Conservation (phyloP, 2,113 vertebrate species). For the Oceanodroma tethys region DNA sequence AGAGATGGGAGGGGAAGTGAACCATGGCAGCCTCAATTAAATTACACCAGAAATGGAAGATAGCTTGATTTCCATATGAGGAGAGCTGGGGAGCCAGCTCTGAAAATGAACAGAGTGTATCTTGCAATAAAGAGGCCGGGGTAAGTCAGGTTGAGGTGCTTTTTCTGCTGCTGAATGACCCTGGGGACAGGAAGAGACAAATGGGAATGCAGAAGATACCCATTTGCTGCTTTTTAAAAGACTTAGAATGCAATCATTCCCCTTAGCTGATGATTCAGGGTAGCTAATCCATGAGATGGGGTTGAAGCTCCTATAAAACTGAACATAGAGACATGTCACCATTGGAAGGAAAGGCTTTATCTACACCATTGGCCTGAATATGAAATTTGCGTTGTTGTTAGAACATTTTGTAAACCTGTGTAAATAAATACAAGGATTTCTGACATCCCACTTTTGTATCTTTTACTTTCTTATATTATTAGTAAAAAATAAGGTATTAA, state of each 20-base stretch:
- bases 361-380: background rate
- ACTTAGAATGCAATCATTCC: background rate
- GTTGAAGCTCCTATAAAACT: background rate
- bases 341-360: background rate
- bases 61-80: background rate
- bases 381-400: background rate
- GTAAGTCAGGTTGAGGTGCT: background rate
- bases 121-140: background rate
- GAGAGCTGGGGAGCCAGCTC: slow-evolving; percentile 37
- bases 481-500: background rate
- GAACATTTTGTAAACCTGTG: background rate
- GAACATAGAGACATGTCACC: background rate
- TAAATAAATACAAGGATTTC: background rate
- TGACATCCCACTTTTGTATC: background rate
- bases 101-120: background rate
- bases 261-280: background rate
- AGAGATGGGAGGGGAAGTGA: background rate
- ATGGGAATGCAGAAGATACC: background rate
- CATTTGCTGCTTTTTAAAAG: background rate
- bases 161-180: background rate
- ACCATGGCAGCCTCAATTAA: background rate
- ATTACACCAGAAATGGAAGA: background rate
- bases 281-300: background rate
- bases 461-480: background rate
- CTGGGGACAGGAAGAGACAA: background rate